Percentiles rank a stretch among this genome's conserved stretches.
phyloP scores from a whole-genome alignment of 2,113 vertebrate species.

The Sminthopsis crassicaudata region DNA sequence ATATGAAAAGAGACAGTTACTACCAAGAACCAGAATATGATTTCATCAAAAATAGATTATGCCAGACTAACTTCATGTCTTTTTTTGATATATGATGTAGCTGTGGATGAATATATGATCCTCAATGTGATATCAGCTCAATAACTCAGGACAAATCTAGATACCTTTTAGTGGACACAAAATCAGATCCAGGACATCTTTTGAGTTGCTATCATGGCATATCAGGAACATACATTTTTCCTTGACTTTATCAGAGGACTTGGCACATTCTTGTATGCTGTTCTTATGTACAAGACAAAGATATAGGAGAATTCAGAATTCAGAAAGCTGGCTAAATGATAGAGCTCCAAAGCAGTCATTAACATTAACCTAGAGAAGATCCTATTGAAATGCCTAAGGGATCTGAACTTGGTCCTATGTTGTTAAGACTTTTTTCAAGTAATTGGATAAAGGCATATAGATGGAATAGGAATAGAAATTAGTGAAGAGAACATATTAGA shows the following conservation, averaged over 20 bases:
- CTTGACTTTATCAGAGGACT: neutral
- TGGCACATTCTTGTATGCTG: neutral
- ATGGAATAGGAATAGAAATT: neutral
- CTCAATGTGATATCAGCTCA: neutral
- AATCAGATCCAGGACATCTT: too few relatives aligned
- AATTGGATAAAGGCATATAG: neutral
- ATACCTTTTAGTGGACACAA: neutral
- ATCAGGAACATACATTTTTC: neutral
- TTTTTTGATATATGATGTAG: neutral
- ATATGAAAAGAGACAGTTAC: neutral
- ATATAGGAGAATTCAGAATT: neutral
- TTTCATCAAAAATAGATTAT: neutral
- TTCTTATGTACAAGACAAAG: neutral
- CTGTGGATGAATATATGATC: neutral
- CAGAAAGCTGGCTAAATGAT: neutral
- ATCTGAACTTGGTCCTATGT: neutral
- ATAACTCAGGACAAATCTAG: neutral
- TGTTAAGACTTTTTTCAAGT: neutral
- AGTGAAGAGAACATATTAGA: neutral
- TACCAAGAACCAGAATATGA: neutral
- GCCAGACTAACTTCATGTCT: neutral
- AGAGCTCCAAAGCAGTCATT: neutral
- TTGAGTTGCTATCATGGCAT: neutral
- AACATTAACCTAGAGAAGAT: neutral
- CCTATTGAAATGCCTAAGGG: neutral